A percentile compares a stretch with the other conserved stretches of the same genome.
Evolutionary conservation across 2,888 invertebrate genomes (phyloP).

Genomic region (Stenotaenia linearis): DNA sequence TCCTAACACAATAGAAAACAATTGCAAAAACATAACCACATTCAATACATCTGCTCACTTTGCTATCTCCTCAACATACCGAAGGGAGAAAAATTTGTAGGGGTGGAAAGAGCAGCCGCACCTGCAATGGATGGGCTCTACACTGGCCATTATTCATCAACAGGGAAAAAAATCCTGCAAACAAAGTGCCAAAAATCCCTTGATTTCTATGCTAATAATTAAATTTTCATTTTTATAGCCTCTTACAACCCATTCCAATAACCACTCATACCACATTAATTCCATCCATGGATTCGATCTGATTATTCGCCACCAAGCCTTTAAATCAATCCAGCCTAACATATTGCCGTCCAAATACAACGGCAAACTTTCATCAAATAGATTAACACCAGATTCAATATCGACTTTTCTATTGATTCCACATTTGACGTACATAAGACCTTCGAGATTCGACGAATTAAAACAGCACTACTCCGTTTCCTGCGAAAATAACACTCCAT

Average conservation of each 20-base stretch:
- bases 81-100: background rate
- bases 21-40: slow-evolving; percentile 14
- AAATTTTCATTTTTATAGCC: slow-evolving; percentile 33
- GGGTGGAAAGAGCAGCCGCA: slow-evolving; percentile 6
- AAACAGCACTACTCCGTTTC: background rate
- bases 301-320: background rate
- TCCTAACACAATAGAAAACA: background rate
- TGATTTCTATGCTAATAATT: slow-evolving; percentile 34
- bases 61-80: background rate
- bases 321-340: background rate
- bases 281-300: background rate
- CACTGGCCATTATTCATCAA: slow-evolving; percentile 15
- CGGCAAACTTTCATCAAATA: background rate
- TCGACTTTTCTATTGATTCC: background rate
- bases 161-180: background rate
- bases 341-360: background rate
- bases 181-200: background rate
- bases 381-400: slow-evolving; percentile 3
- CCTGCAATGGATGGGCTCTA: slow-evolving; percentile 11
- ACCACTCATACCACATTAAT: background rate
- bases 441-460: background rate
- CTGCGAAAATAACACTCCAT: background rate
- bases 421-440: background rate
- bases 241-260: background rate
- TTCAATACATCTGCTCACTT: slow-evolving; percentile 10